Conservation (phyloP, 53 echinoderm and acorn worm genomes). For the Crossaster papposus region DNA sequence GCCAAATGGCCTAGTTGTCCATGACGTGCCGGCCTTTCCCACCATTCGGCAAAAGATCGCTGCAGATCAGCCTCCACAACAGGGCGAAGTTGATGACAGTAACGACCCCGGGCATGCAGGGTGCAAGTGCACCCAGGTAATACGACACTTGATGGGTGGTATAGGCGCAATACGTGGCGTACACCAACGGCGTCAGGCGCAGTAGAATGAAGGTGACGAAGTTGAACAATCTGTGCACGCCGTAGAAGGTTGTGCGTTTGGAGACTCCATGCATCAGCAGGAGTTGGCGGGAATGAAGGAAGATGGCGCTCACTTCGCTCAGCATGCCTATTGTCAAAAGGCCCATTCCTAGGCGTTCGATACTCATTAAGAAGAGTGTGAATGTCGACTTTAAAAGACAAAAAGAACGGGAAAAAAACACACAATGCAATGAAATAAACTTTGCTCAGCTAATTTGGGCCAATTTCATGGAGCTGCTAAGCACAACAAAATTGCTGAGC, state of each 20-base stretch:
- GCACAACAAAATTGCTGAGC: too few relatives aligned
- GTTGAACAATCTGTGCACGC: slow-evolving; percentile 67
- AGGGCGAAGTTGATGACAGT: slow-evolving; percentile 17
- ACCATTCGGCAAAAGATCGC: background rate
- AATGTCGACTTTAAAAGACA: slow-evolving; percentile 17
- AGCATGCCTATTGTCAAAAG: slow-evolving; percentile 70
- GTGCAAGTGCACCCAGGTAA: background rate
- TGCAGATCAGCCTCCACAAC: slow-evolving; percentile 19
- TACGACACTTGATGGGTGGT: background rate
- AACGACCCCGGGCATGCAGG: background rate
- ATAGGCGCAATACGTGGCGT: slow-evolving; percentile 1
- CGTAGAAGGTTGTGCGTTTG: slow-evolving; percentile 56
- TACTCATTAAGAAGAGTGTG: slow-evolving; percentile 28
- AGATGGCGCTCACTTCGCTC: slow-evolving; percentile 83
- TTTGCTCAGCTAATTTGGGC: too few relatives aligned
- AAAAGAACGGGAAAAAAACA: background rate
- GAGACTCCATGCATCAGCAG: slow-evolving; percentile 73
- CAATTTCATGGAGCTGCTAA: too few relatives aligned
- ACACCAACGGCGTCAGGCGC: slow-evolving; percentile 57
- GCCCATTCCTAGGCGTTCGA: slow-evolving; percentile 67
- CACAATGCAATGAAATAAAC: background rate
- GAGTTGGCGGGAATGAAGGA: slow-evolving; percentile 83
- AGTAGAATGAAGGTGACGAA: slow-evolving; percentile 74
- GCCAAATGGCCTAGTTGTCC: slow-evolving; percentile 18
- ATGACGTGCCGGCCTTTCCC: background rate